phyloP scores from a whole-genome alignment of 2,113 vertebrate species.

The Chelonoidis abingdonii region DNA sequence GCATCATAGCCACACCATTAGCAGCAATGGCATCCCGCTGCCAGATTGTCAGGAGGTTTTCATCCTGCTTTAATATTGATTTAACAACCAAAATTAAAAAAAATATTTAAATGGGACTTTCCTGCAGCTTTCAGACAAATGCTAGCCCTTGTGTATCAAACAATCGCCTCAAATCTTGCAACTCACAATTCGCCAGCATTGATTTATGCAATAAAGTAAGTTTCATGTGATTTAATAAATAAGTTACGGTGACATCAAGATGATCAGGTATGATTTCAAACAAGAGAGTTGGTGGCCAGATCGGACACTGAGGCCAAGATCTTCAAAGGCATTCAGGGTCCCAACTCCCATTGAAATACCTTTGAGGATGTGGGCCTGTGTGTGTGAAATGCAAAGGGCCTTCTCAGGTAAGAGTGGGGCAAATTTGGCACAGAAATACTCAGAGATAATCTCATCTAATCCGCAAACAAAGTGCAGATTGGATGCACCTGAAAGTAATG shows the following conservation, averaged over 20 bases:
- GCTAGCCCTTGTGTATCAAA: neutral
- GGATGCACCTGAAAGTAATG: neutral
- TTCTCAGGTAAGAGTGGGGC: neutral
- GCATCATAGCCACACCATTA: fast-evolving
- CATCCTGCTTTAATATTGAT: neutral
- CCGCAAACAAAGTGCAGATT: neutral
- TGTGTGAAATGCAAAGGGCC: no score
- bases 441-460: neutral
- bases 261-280: neutral
- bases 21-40: fast-evolving
- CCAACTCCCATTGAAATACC: neutral
- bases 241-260: neutral
- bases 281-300: fast-evolving
- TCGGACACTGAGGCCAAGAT: neutral
- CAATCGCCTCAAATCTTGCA: neutral
- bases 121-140: fast-evolving
- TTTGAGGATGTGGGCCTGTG: neutral
- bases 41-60: neutral
- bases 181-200: neutral
- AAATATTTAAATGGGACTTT: neutral
- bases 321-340: neutral
- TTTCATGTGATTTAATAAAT: neutral
- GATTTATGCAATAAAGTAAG: neutral
- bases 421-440: neutral
- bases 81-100: neutral